Evolutionary conservation across 2,797 vertebrate species (phyloP).

Genomic region (Notolepis coatsorum): DNA sequence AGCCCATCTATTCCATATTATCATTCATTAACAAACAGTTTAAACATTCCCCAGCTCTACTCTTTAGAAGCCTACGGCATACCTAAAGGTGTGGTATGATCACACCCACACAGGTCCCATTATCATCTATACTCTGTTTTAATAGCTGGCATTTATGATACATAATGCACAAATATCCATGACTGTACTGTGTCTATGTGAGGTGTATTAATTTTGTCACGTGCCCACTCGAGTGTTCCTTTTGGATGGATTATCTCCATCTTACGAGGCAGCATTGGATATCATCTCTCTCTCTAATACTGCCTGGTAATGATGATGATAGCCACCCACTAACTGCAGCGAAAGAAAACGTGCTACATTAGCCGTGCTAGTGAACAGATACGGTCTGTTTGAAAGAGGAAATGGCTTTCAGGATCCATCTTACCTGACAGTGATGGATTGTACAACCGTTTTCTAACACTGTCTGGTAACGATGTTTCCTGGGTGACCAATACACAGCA

Average conservation of each 20-base stretch:
- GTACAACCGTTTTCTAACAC: slow-evolving; percentile 95
- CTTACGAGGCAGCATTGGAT: slow-evolving; percentile 99
- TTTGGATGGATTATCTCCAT: slow-evolving; percentile 90
- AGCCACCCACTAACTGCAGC: slow-evolving; percentile 79
- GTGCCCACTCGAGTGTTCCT: neutral
- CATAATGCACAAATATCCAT: neutral
- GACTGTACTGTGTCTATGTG: neutral
- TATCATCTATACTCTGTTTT: slow-evolving; percentile 11
- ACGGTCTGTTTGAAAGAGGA: slow-evolving; percentile 19
- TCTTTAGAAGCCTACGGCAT: neutral
- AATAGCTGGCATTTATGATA: neutral
- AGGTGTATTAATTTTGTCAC: neutral
- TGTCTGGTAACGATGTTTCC: slow-evolving; percentile 99
- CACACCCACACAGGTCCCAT: too few species aligned
- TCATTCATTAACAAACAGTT: neutral
- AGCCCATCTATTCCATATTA: neutral
- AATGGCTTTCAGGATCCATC: slow-evolving; percentile 94
- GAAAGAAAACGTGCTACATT: slow-evolving; percentile 35
- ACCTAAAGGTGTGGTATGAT: neutral
- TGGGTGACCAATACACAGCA: slow-evolving; percentile 82
- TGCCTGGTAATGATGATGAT: slow-evolving; percentile 99
- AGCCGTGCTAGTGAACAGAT: neutral
- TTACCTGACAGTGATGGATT: slow-evolving; percentile 99
- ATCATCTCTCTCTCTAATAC: slow-evolving; percentile 96
- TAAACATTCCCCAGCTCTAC: neutral